Evolutionary conservation across 2,113 vertebrate species (phyloP), one percentile per base, ranked within the genome.

Genomic region (Brachypodius melanocephalos): DNA sequence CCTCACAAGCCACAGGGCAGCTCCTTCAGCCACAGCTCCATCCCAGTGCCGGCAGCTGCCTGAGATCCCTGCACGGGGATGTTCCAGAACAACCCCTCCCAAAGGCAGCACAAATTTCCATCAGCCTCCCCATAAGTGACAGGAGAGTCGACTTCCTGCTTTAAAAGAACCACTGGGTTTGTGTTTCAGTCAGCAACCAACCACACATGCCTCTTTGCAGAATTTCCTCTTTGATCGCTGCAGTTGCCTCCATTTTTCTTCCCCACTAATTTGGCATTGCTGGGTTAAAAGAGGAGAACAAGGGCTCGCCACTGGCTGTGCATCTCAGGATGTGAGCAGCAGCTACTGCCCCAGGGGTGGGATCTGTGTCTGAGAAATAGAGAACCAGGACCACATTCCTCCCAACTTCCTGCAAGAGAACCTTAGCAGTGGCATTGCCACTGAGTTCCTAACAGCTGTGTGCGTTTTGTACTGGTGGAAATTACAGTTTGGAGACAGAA

Each of bases 141-240:
- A 46, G 54, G 24, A 81, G 80, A 69, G 66, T 78, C 8, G 14
- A 76, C 74, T 94, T 95, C 93, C 87, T 82, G 58, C 90, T 73
- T 40, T n/a, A 28, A 67, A 66, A 57, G 91, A 73, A 24, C 84
- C 87, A 49, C 90, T 55, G 89, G 61, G 76, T 80, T 81, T 87
- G 95, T 89, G 76, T 90, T 96, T 58, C 93, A 85, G 88, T 79
- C 92, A 91, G 74, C 81, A 85, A 32, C 77, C 73, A 94, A 46
- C 91, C 81, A 88, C 93, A 96, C 45, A 18, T 40, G 80, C 48
- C 77, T 82, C 90, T 75, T 42, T 57, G 69, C 52, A 91, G 46
- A 69, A 76, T 52, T 19, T 65, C 45, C 32, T 19, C 91, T 89
- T 96, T 95, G 88, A 93, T 95, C 90, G 12, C 46, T 66, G 58